phyloP scores from a whole-genome alignment of 2,888 invertebrate species.

The Coelogynopora nodosa region DNA sequence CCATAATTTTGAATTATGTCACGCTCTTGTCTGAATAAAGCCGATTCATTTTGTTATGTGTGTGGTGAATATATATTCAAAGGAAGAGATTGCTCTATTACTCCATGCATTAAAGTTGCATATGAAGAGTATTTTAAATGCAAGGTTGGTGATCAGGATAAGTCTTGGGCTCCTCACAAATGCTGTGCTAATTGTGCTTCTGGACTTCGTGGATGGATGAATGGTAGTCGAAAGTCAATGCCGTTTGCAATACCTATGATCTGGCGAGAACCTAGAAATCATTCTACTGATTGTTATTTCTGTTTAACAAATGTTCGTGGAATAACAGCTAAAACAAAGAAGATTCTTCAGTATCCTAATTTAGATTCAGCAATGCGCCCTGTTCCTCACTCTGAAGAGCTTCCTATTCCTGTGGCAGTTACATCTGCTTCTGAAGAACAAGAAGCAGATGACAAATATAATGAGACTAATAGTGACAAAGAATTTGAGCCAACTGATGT shows the following conservation, averaged over 20 bases:
- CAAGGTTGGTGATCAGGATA: not conserved
- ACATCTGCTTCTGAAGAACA: not conserved
- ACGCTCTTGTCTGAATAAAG: not conserved
- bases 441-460: not conserved
- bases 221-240: slow-evolving; percentile 44
- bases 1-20: no score
- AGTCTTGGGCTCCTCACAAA: not conserved
- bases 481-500: not conserved
- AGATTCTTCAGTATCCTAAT: slow-evolving; percentile 47
- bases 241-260: slow-evolving; percentile 52
- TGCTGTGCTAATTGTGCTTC: not conserved
- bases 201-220: not conserved
- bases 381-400: slow-evolving; percentile 39
- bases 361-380: slow-evolving; percentile 48
- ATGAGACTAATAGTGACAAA: not conserved
- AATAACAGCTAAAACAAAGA: slow-evolving; percentile 45
- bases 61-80: not conserved
- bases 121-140: not conserved
- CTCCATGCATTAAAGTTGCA: not conserved
- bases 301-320: slow-evolving; percentile 66
- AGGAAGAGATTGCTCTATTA: not conserved
- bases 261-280: slow-evolving; percentile 53
- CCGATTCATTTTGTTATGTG: slow-evolving; percentile 10
- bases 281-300: slow-evolving; percentile 55
- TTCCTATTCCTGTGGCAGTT: slow-evolving; percentile 43